A percentile compares a stretch with the other conserved stretches of the same genome.
Evolutionary conservation across 2,797 vertebrate genomes (phyloP).

Genomic region (Falco biarmicus): DNA sequence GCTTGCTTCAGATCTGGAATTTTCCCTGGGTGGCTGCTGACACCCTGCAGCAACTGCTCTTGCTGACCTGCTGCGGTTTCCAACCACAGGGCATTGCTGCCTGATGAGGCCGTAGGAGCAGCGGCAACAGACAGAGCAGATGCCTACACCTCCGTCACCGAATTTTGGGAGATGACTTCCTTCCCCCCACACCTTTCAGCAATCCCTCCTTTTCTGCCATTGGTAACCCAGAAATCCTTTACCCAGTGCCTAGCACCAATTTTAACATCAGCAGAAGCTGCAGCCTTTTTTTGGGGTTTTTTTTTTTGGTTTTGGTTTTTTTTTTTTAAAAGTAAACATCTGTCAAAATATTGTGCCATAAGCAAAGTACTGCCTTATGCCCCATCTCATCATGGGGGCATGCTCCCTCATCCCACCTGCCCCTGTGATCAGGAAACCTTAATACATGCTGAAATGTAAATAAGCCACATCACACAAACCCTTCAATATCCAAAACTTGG

Average conservation of each 20-base stretch:
- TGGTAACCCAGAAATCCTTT: not conserved
- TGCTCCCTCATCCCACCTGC: not conserved
- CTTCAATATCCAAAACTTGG: not conserved
- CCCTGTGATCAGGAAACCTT: not conserved
- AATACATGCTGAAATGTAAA: not conserved
- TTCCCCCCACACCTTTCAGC: not conserved
- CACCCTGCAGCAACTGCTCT: not conserved
- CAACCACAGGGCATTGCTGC: not conserved
- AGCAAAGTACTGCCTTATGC: not conserved
- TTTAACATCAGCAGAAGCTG: not conserved
- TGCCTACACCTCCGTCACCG: no score
- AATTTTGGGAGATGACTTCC: not conserved
- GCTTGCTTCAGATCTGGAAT: not conserved
- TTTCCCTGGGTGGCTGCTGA: not conserved
- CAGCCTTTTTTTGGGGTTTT: not conserved
- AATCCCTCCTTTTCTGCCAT: not conserved
- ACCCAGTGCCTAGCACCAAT: no score
- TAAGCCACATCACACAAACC: not conserved
- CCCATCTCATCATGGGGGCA: not conserved
- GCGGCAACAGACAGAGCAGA: accelerated
- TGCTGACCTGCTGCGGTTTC: not conserved
- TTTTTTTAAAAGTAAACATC: not conserved
- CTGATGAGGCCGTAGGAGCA: accelerated
- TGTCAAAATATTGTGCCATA: not conserved
- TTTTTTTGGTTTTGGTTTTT: not conserved